phyloP scores from a whole-genome alignment of 2,113 vertebrate genomes.

The Triplophysa siluroides region DNA sequence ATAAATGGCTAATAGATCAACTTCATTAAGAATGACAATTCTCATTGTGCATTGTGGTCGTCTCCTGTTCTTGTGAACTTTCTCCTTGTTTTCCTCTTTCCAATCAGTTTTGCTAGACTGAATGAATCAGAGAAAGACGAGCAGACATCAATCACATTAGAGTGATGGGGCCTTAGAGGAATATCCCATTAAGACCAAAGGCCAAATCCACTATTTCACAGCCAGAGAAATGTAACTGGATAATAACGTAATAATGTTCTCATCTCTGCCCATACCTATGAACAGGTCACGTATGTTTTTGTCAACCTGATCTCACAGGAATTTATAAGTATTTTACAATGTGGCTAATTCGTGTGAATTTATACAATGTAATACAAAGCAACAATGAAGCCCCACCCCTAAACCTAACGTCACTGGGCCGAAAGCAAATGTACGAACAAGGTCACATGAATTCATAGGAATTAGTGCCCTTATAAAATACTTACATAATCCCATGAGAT shows the following conservation, averaged over 20 bases:
- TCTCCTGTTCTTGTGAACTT: conserved; percentile 42
- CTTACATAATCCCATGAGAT: too few species aligned
- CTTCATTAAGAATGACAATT: conserved; percentile 57
- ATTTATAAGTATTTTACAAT: too few species aligned
- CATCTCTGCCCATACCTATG: background rate
- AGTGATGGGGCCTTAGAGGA: conserved; percentile 39
- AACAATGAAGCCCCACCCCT: too few species aligned
- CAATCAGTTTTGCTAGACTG: conserved; percentile 56
- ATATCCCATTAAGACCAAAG: conserved; percentile 43
- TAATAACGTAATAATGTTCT: background rate
- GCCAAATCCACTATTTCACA: conserved; percentile 11
- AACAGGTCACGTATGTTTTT: background rate
- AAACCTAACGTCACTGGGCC: too few species aligned
- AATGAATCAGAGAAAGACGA: conserved; percentile 58
- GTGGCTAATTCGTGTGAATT: too few species aligned
- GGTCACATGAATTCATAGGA: too few species aligned
- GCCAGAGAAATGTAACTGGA: background rate
- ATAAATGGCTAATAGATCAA: conserved; percentile 59
- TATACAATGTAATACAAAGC: too few species aligned
- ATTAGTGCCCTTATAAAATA: too few species aligned
- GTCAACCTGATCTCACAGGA: too few species aligned
- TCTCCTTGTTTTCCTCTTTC: conserved; percentile 35
- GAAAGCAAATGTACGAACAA: too few species aligned
- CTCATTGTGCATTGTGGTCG: conserved; percentile 46
- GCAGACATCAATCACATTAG: conserved; percentile 58